Conservation (phyloP, 1,140 invertebrate genomes). For the Ectropis grisescens region DNA sequence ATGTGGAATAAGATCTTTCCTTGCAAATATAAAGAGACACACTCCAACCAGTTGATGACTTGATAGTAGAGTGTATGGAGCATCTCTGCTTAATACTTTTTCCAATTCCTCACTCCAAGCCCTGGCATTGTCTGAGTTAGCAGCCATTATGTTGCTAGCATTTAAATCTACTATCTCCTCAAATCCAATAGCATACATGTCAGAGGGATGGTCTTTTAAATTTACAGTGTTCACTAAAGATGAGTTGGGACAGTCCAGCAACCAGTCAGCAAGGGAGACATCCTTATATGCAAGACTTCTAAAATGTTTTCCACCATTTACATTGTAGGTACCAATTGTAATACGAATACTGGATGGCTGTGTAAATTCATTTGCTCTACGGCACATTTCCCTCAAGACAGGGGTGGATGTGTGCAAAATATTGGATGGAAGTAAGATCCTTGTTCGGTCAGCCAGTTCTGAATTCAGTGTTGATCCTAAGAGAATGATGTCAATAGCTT, state of each 20-base stretch:
- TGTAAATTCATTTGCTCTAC: constrained; percentile 88
- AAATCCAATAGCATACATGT: constrained; percentile 98
- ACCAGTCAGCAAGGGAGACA: constrained; percentile 93
- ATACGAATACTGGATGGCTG: constrained; percentile 80
- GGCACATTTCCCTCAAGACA: constrained; percentile 86
- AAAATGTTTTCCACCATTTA: constrained; percentile 99
- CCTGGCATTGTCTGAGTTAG: constrained; percentile 96
- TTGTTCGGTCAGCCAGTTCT: constrained; percentile 90
- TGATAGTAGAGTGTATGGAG: constrained; percentile 92
- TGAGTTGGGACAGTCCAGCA: constrained; percentile 82
- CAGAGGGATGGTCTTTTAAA: constrained; percentile 76
- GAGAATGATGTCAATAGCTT: constrained; percentile 97
- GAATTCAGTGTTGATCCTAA: constrained; percentile 92
- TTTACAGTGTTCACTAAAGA: constrained; percentile 72
- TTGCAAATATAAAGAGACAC: constrained; percentile 95
- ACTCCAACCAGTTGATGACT: constrained; percentile 98
- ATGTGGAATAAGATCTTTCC: constrained; percentile 87
- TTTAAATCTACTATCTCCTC: constrained; percentile 99
- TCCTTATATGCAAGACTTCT: constrained; percentile 97
- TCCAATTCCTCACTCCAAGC: constrained; percentile 96
- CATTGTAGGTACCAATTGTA: constrained; percentile 97
- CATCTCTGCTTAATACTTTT: constrained; percentile 90
- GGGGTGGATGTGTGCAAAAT: constrained; percentile 89
- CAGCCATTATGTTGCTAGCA: constrained; percentile 97
- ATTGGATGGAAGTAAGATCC: constrained; percentile 88